These are phyloP conservation scores for Epistrophe eligans DNA, from an alignment of 2,888 invertebrate species.

Conservation along the genomic window DNA sequence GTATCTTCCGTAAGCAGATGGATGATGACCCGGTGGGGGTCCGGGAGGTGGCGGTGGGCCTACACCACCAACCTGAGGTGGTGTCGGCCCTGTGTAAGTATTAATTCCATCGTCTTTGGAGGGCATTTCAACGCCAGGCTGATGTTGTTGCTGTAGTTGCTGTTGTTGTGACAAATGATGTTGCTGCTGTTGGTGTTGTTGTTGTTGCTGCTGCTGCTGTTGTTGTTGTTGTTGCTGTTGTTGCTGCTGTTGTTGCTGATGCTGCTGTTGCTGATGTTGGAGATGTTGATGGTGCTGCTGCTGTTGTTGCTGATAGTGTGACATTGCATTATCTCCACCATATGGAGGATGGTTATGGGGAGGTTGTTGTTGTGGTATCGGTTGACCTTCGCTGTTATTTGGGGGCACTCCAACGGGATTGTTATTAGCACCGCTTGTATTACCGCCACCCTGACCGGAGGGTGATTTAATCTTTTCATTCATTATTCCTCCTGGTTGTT, in stretches of 20 bases:
- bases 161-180: slow-evolving; percentile 80
- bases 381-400: slow-evolving; percentile 80
- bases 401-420: slow-evolving; percentile 78
- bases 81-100: slow-evolving; percentile 80
- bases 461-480: slow-evolving; percentile 84
- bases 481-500: slow-evolving; percentile 79
- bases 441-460: slow-evolving; percentile 81
- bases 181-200: slow-evolving; percentile 78
- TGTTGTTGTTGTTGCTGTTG: slow-evolving; percentile 79
- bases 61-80: slow-evolving; percentile 79
- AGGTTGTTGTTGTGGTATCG: slow-evolving; percentile 79
- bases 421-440: slow-evolving; percentile 56
- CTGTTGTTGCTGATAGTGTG: slow-evolving; percentile 81
- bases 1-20: slow-evolving; percentile 82
- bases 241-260: slow-evolving; percentile 79
- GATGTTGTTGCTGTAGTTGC: slow-evolving; percentile 79
- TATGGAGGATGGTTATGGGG: slow-evolving; percentile 80
- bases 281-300: slow-evolving; percentile 80
- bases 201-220: slow-evolving; percentile 79
- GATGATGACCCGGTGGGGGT: slow-evolving; percentile 79
- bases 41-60: slow-evolving; percentile 81
- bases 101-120: slow-evolving; percentile 81
- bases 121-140: slow-evolving; percentile 79
- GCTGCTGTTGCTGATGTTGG: slow-evolving; percentile 80
- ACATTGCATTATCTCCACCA: slow-evolving; percentile 80